Conservation (phyloP, 2,113 vertebrate genomes). For the Pipa parva region DNA sequence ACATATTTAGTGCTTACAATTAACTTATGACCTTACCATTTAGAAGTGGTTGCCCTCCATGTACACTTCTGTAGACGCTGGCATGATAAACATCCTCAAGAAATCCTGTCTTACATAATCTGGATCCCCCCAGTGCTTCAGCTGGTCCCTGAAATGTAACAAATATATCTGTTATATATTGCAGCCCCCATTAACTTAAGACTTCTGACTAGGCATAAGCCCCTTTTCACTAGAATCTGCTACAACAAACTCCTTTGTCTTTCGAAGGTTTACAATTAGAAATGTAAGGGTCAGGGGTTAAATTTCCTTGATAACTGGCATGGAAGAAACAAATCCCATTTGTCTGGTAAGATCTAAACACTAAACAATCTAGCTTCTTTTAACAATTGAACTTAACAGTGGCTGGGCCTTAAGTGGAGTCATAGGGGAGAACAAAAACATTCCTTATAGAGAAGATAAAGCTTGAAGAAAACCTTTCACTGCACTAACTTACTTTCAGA, state of each 20-base stretch:
- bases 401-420: constrained; percentile 55
- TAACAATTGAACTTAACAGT: constrained; percentile 67
- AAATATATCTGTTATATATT: constrained; percentile 54
- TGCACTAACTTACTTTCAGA: constrained; percentile 20
- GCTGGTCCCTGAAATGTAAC: constrained; percentile 76
- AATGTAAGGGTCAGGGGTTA: constrained; percentile 81
- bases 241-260: constrained; percentile 81
- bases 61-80: constrained; percentile 73
- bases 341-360: constrained; percentile 72
- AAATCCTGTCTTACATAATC: constrained; percentile 89
- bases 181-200: constrained; percentile 51
- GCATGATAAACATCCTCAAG: constrained; percentile 86
- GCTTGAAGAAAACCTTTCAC: constrained; percentile 38
- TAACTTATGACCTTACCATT: constrained; percentile 72
- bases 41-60: constrained; percentile 83
- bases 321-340: constrained; percentile 83
- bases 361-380: constrained; percentile 65
- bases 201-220: constrained; percentile 58
- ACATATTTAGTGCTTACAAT: too few relatives aligned
- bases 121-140: constrained; percentile 75
- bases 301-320: constrained; percentile 80
- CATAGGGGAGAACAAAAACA: constrained; percentile 46
- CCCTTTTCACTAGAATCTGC: constrained; percentile 52
- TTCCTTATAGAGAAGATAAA: constrained; percentile 49
- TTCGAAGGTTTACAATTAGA: constrained; percentile 72